Evolutionary conservation across 2,113 vertebrate species (phyloP).

Genomic region (Eudorcas thomsonii): DNA sequence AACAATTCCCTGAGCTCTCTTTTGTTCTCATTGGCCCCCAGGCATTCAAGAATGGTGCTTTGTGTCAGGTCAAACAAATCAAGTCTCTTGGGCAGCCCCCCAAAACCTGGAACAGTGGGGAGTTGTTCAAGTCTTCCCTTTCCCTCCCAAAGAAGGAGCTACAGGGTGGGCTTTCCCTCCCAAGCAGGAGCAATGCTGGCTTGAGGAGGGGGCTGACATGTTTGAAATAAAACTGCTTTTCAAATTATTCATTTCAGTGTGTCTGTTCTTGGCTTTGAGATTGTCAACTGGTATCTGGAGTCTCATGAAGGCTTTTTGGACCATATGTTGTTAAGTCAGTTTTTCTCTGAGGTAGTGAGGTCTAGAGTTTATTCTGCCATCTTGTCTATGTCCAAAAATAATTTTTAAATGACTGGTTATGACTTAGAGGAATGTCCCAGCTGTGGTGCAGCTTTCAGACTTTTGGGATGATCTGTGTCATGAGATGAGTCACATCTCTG

Average conservation of each 20-base stretch:
- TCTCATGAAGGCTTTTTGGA: neutral
- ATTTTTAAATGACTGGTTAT: constrained; percentile 3
- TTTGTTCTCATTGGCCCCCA: neutral
- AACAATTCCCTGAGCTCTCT: neutral
- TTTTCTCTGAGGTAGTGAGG: neutral
- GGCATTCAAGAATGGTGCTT: neutral
- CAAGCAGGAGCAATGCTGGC: neutral
- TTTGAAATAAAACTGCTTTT: neutral
- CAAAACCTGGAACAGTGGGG: neutral
- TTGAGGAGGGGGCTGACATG: neutral
- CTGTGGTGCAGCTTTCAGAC: neutral
- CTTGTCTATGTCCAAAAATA: neutral
- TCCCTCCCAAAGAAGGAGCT: neutral
- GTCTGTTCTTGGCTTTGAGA: neutral
- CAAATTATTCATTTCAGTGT: neutral
- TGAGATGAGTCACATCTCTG: neutral
- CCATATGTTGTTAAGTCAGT: neutral
- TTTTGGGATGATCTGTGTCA: neutral
- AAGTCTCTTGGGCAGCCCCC: neutral
- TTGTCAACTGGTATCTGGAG: neutral
- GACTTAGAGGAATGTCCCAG: neutral
- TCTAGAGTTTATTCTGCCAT: neutral
- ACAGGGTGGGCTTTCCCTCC: neutral
- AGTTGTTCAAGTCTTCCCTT: neutral
- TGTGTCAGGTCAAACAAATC: neutral